These are phyloP conservation scores for Rhinolophus sinicus DNA, from an alignment of 2,113 vertebrate genomes.

Conservation along the genomic window DNA sequence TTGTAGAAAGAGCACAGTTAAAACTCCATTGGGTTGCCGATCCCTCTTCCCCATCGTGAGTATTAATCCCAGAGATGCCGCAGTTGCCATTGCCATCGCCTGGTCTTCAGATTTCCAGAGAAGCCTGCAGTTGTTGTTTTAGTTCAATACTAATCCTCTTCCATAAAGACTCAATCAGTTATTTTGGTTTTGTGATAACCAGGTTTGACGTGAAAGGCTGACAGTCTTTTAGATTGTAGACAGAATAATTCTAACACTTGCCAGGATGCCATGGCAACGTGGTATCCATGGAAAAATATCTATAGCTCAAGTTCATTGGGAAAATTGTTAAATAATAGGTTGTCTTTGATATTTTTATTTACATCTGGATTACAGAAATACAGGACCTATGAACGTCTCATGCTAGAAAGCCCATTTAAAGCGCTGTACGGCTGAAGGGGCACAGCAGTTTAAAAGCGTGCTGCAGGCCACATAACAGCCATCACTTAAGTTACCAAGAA, in stretches of 20 bases:
- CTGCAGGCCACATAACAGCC: background rate
- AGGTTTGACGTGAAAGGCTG: background rate
- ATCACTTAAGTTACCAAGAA: conserved; percentile 36
- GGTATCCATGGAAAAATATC: background rate
- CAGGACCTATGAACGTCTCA: background rate
- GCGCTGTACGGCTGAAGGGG: background rate
- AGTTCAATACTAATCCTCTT: background rate
- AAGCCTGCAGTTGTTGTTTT: background rate
- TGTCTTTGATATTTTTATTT: background rate
- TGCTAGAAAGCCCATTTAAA: background rate
- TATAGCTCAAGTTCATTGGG: background rate
- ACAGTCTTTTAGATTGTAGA: background rate
- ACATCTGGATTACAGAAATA: background rate
- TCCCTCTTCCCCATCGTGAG: background rate
- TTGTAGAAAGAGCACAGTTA: conserved; percentile 11
- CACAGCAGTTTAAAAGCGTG: background rate
- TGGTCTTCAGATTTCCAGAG: conserved; percentile 8
- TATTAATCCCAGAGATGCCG: background rate
- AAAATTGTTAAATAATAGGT: background rate
- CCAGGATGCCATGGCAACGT: background rate
- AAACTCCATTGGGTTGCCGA: background rate
- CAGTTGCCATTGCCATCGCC: background rate
- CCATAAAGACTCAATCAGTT: background rate
- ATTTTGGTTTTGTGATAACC: background rate
- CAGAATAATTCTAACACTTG: background rate